These are phyloP conservation scores for Rachycentron canadum DNA, from an alignment of 2,797 vertebrate species.

Conservation along the genomic window DNA sequence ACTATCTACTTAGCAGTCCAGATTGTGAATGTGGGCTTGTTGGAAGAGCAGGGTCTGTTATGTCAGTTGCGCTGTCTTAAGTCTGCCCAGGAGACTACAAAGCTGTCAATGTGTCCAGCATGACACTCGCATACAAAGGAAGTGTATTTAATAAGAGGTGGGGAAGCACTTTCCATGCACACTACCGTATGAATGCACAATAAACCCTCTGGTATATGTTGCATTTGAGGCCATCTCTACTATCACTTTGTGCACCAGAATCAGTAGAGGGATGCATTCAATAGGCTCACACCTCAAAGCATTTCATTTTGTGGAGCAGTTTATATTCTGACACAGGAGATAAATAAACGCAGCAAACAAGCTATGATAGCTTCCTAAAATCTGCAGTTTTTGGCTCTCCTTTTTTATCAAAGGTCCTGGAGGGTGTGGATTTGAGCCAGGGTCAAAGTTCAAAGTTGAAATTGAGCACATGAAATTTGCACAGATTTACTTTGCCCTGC, in stretches of 20 bases:
- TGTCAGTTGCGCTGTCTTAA: constrained; percentile 5
- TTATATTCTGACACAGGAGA: too few species aligned
- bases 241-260: constrained; percentile 10
- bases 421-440: too few species aligned
- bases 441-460: too few species aligned
- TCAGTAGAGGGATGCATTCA: background rate
- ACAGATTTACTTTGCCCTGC: too few species aligned
- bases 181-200: constrained; percentile 6
- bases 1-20: background rate
- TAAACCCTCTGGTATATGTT: constrained; percentile 7
- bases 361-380: too few species aligned
- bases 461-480: too few species aligned
- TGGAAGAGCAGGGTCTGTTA: constrained; percentile 5
- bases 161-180: background rate
- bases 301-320: too few species aligned
- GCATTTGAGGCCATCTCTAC: constrained; percentile 1
- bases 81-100: constrained; percentile 11
- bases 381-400: too few species aligned
- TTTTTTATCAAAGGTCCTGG: too few species aligned
- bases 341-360: too few species aligned
- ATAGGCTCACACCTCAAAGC: background rate
- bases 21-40: constrained; percentile 28
- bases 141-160: constrained; percentile 1
- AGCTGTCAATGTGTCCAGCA: constrained; percentile 17
- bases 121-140: constrained; percentile 14